phyloP scores from a whole-genome alignment of 2,888 invertebrate genomes.

The Limnephilus rhombicus region DNA sequence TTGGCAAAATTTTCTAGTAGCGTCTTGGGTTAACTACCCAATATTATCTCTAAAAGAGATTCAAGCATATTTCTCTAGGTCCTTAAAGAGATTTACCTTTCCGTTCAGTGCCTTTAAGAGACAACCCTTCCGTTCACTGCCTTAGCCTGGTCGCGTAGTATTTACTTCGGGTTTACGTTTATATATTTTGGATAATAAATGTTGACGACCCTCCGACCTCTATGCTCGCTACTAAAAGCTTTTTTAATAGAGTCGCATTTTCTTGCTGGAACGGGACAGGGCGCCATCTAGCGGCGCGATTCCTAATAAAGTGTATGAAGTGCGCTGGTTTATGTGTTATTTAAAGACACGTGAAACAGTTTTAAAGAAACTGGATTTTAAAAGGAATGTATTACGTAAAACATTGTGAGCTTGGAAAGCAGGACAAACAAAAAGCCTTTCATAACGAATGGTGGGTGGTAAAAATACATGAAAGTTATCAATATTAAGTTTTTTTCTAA shows the following conservation, averaged over 20 bases:
- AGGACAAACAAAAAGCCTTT: not conserved
- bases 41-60: no score
- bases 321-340: not conserved
- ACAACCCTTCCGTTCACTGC: not conserved
- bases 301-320: slow-evolving; percentile 23
- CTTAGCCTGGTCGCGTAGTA: not conserved
- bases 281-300: not conserved
- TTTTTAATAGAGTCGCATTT: slow-evolving; percentile 62
- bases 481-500: no score
- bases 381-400: not conserved
- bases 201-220: slow-evolving; percentile 49
- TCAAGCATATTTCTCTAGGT: no score
- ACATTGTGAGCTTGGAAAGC: not conserved
- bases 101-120: not conserved
- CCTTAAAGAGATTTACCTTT: not conserved
- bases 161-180: slow-evolving; percentile 20
- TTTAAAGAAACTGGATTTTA: not conserved
- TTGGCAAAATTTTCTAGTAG: no score
- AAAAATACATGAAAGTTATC: not conserved
- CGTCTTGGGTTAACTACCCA: no score
- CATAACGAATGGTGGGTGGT: not conserved
- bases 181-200: slow-evolving; percentile 52
- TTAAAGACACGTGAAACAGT: not conserved
- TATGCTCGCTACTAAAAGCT: slow-evolving; percentile 58
- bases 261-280: slow-evolving; percentile 19